Evolutionary conservation across 2,888 invertebrate species (phyloP).

Genomic region (Malacosoma neustria): DNA sequence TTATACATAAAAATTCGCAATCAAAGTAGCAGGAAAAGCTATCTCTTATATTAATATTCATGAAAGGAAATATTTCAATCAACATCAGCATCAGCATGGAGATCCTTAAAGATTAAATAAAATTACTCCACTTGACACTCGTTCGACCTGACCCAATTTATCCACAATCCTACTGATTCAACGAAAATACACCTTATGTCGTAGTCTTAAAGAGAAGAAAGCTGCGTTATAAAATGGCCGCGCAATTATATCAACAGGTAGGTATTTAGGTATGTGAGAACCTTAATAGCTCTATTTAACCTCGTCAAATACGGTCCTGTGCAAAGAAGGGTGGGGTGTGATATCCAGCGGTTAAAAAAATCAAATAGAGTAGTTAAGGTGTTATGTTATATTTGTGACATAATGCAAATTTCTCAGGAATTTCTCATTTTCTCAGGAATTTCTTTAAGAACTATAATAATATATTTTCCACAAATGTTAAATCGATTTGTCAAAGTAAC

Average conservation of each 20-base stretch:
- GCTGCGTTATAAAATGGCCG: not conserved
- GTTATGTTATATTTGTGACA: too few relatives aligned
- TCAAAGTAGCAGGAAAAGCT: too few relatives aligned
- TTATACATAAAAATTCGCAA: too few relatives aligned
- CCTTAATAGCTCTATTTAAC: slow-evolving; percentile 27
- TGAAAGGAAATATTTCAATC: too few relatives aligned
- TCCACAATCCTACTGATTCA: not conserved
- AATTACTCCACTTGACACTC: not conserved
- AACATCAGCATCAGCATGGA: too few relatives aligned
- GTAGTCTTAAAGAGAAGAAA: not conserved
- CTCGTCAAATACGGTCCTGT: slow-evolving; percentile 16
- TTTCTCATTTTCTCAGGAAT: too few relatives aligned
- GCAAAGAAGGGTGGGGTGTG: slow-evolving; percentile 1
- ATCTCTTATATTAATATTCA: too few relatives aligned
- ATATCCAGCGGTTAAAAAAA: slow-evolving; percentile 1
- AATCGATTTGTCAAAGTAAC: too few relatives aligned
- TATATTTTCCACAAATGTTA: too few relatives aligned
- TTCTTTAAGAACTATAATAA: too few relatives aligned
- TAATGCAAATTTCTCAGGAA: too few relatives aligned
- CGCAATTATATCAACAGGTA: slow-evolving; percentile 9
- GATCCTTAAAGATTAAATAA: not conserved
- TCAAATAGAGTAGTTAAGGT: too few relatives aligned
- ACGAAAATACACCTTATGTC: not conserved
- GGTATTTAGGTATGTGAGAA: slow-evolving; percentile 15
- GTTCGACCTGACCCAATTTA: not conserved